Evolutionary conservation across 2,888 invertebrate species (phyloP).

Genomic region (Caenorhabditis sp.): DNA sequence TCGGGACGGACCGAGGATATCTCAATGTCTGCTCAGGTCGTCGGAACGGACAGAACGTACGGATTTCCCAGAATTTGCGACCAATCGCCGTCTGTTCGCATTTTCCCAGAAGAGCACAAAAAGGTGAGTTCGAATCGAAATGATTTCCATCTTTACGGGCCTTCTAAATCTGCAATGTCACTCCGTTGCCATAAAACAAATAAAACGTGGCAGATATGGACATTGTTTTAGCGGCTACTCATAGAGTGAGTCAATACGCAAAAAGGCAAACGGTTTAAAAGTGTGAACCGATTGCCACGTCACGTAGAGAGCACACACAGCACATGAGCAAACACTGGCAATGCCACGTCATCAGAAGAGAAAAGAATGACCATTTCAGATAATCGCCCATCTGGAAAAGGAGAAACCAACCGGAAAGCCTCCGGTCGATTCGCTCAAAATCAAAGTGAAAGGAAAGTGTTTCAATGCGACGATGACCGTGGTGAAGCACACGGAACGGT

Average conservation of each 20-base stretch:
- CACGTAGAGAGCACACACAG: conserved; percentile 1
- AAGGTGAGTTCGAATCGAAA: no score
- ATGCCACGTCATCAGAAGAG: conserved; percentile 66
- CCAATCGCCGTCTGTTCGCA: conserved; percentile 65
- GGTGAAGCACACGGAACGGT: conserved; percentile 71
- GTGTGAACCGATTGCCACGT: conserved; percentile 27
- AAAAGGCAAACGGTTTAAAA: not conserved
- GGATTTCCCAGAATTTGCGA: conserved; percentile 76
- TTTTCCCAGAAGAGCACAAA: conserved; percentile 64
- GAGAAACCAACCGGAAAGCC: no score
- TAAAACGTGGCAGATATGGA: no score
- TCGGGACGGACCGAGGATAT: conserved; percentile 63
- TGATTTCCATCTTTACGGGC: not conserved
- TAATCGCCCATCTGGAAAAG: conserved; percentile 34
- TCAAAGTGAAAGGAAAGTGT: conserved; percentile 71
- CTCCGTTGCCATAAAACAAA: no score
- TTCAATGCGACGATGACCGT: conserved; percentile 75
- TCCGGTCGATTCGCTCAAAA: conserved; percentile 55
- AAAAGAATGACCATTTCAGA: conserved; percentile 59
- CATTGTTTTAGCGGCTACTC: conserved; percentile 11
- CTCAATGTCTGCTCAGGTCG: conserved; percentile 66
- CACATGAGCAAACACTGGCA: conserved; percentile 28
- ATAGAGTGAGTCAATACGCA: not conserved
- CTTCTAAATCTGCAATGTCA: no score
- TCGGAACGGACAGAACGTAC: conserved; percentile 74